Percentiles rank a stretch among this genome's conserved stretches.
phyloP scores from a whole-genome alignment of 2,113 vertebrate genomes.

The Notiomystis cincta region DNA sequence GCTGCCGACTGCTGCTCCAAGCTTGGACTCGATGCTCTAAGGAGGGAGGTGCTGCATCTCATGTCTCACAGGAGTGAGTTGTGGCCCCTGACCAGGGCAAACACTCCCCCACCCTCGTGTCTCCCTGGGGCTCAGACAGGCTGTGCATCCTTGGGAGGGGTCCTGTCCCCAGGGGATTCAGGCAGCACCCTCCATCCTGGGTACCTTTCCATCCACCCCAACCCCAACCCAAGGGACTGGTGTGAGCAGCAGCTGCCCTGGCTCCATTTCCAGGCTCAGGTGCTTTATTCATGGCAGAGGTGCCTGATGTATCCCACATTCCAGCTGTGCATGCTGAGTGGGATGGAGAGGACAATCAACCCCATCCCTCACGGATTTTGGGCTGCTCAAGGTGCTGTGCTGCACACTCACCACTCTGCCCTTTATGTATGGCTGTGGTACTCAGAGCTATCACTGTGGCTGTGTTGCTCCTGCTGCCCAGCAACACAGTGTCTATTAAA shows the following conservation, averaged over 20 bases:
- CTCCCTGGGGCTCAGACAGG: background rate
- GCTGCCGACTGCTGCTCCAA: background rate
- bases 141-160: background rate
- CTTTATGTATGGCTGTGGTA: background rate
- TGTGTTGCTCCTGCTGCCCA: background rate
- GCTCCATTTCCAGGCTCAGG: background rate
- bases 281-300: background rate
- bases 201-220: background rate
- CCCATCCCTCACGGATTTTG: accelerated
- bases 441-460: background rate
- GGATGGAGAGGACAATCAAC: background rate
- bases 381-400: background rate
- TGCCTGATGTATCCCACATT: background rate
- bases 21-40: background rate
- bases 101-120: accelerated
- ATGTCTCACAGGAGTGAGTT: accelerated
- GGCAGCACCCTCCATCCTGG: background rate
- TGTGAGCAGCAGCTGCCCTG: accelerated
- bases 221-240: background rate
- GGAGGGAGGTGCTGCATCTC: background rate
- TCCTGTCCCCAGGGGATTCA: background rate
- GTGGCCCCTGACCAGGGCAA: background rate
- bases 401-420: background rate
- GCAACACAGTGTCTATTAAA: background rate
- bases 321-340: accelerated